Base-by-base conservation (phyloP, 2,797 vertebrate genomes). In the Sebastes jordani region DNA sequence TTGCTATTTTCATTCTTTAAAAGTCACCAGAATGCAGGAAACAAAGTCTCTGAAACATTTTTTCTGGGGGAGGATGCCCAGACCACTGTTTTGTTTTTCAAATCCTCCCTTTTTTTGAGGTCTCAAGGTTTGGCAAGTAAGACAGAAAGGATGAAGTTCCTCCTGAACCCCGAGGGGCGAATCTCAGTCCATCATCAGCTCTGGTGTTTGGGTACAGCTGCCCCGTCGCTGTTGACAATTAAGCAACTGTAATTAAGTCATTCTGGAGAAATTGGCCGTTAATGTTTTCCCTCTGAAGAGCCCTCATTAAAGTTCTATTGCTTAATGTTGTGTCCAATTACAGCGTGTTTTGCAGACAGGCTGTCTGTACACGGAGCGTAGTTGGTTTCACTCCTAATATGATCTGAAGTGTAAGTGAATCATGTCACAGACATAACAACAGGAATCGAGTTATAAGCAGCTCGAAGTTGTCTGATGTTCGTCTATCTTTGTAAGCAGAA, bases 211-310 rank as follows among this genome's bases (percentile, higher is more conserved):
- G 71, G 22, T 77, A 22, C 85, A 61, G 79, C 85, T 54, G 77
- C 62, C 68, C 74, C 25, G 52, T 84, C 84, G 23, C 77, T 81
- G 78, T 78, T 80, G 67, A 77, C 85, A 82, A 88, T 91, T 83
- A 88, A 73, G 36, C 63, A 30, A 49, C 73, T 5, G 60, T 88
- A 87, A 92, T 94, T 88, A 91, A 89, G 85, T 82, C 46, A 62
- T 89, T 85, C 78, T 52, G 64, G 65, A 88, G 86, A 85, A 92
- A 86, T 78, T 76, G n/a, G 69, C 55, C 32, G 62, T 85, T 85
- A 71, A 81, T 77, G 63, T 52, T 76, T 83, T 71, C 71, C 65
- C 79, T 82, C 82, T 66, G 55, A 84, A 85, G 82, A 85, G 75
- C 54, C 38, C 77, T 85, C 30, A 13, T 86, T 91, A 83, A 87